Percentiles rank a stretch among this genome's conserved stretches.
phyloP scores from a whole-genome alignment of 2,888 invertebrate species.

The Hermaeophaga mercurialis region DNA sequence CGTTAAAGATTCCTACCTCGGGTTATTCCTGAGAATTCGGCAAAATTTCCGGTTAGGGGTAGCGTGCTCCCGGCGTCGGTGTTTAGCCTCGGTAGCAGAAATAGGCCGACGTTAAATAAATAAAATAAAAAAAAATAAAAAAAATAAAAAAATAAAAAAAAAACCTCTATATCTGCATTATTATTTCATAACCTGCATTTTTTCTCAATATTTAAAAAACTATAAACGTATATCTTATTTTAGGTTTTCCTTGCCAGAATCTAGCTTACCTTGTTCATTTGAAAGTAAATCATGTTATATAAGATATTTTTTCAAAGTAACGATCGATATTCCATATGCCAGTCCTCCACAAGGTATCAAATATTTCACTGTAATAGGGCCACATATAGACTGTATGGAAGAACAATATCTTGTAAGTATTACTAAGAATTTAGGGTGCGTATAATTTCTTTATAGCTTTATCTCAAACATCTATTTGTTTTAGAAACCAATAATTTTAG shows the following conservation, averaged over 20 bases:
- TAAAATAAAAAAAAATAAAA: no score
- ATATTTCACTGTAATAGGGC: slow-evolving; percentile 78
- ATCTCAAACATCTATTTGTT: slow-evolving; percentile 12
- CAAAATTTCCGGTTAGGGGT: no score
- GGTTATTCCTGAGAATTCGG: no score
- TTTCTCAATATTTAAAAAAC: no score
- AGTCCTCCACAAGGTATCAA: slow-evolving; percentile 80
- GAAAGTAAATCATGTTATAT: slow-evolving; percentile 76
- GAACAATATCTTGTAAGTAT: slow-evolving; percentile 72
- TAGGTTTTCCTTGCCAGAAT: slow-evolving; percentile 73
- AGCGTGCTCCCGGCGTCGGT: no score
- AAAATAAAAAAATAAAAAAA: no score
- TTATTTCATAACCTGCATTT: no score
- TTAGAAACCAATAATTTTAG: slow-evolving; percentile 69
- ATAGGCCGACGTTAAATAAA: no score
- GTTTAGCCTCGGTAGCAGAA: no score
- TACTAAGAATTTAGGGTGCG: no score
- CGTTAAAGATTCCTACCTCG: no score
- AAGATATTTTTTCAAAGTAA: slow-evolving; percentile 74
- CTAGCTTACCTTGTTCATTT: slow-evolving; percentile 75
- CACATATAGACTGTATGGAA: slow-evolving; percentile 81
- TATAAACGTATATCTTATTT: slow-evolving; percentile 19
- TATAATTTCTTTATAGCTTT: background rate
- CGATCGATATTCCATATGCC: slow-evolving; percentile 77
- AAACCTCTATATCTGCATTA: no score